Base-by-base conservation (phyloP, 2,113 vertebrate species). In the Furnarius figulus region DNA sequence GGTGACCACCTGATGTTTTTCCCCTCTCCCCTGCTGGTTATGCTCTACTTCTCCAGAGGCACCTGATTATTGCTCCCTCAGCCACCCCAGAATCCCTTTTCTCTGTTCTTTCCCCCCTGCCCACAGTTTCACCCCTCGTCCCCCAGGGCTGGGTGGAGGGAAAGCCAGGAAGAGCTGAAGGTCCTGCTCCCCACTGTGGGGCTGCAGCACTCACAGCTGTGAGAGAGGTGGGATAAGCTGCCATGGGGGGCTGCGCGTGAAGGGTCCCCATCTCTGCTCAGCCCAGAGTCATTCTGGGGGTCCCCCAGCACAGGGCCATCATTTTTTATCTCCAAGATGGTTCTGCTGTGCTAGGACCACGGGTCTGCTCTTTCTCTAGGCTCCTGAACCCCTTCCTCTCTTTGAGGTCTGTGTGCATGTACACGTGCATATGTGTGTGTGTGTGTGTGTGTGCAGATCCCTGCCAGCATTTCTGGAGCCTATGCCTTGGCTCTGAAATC, bases 381-480 rank as follows among this genome's bases (percentile, higher is more conserved):
- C 55, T 92, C 23, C 50, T 52, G 74, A 49, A n/a, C 67, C 78
- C 75, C 81, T 92, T 79, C 61, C 80, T 46, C 55, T 63, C 49
- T 59, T 67, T 0, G 5, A 73, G 37, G 28, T 59, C 83, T 59
- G 39, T 77, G 12, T 59, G 58, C 20, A 9, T 7, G 55, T 62
- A 75, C 76, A 90, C 9, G 7, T 39, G 46, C 47, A 44, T 3
- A 1, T 62, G 50, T 62, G 31, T 82, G 73, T 88, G 52, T 62
- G 50, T 61, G 31, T 81, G 73, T 88, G 52, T 73, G 35, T 59
- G 35, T 56, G 35, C 65, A 89, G 87, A 96, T 93, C 96, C 62
- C 89, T 65, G 91, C 96, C 98, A 97, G 93, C 92, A 78, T 67
- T 87, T 87, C 96, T 63, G 76, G 56, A 97, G 93, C n/a, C 88